These are phyloP conservation scores for Zingel zingel DNA, from an alignment of 2,113 vertebrate species.

Conservation along the genomic window DNA sequence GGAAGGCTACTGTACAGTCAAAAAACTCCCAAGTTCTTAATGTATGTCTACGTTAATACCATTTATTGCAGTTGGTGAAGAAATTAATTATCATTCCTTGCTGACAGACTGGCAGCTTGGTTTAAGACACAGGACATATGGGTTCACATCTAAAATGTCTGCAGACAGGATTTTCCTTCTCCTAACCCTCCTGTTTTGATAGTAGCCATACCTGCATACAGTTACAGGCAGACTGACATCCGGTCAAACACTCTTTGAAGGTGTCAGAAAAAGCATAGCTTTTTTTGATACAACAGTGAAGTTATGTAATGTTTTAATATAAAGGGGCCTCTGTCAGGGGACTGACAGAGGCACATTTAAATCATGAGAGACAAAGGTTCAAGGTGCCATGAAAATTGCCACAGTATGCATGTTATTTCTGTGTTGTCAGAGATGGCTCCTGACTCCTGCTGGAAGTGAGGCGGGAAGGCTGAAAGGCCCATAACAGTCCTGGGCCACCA, in stretches of 20 bases:
- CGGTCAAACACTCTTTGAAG: background rate
- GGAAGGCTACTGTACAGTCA: too few relatives aligned
- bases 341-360: background rate
- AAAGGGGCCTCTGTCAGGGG: too few relatives aligned
- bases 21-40: background rate
- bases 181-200: constrained; percentile 20
- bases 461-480: constrained; percentile 9
- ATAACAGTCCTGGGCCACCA: constrained; percentile 6
- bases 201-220: constrained; percentile 10
- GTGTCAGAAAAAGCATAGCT: background rate
- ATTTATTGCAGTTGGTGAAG: background rate
- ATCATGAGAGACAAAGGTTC: background rate
- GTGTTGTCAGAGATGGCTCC: constrained; percentile 22
- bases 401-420: background rate
- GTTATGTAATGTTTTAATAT: background rate
- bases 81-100: background rate
- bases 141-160: constrained; percentile 17
- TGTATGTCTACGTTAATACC: background rate
- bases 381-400: background rate
- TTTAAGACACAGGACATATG: constrained; percentile 8
- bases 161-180: constrained; percentile 13
- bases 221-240: background rate
- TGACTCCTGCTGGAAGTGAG: constrained; percentile 1
- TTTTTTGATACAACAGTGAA: background rate
- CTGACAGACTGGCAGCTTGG: background rate